Evolutionary conservation across 2,113 vertebrate genomes (phyloP).

Genomic region (Hoplias malabaricus): DNA sequence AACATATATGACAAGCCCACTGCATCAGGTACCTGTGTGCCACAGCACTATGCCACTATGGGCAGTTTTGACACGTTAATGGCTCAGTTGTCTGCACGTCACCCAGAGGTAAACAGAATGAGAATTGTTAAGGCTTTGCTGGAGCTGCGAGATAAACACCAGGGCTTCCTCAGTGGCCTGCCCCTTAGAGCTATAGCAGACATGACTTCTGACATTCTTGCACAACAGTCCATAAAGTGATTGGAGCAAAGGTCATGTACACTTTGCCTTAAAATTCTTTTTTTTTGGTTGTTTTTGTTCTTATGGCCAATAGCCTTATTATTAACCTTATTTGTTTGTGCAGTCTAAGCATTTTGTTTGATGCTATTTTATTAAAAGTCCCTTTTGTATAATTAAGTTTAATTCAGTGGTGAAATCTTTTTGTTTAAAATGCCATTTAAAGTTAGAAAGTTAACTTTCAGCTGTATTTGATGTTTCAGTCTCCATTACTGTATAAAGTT

Average conservation of each 20-base stretch:
- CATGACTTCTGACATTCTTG: constrained; percentile 67
- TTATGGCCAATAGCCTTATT: background rate
- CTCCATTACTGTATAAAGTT: background rate
- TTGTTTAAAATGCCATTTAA: no score
- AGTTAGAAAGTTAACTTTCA: background rate
- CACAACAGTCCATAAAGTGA: background rate
- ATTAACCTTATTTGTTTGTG: background rate
- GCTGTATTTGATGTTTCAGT: background rate
- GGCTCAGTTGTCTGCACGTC: constrained; percentile 53
- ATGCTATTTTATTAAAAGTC: no score
- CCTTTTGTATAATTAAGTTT: no score
- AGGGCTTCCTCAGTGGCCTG: constrained; percentile 54
- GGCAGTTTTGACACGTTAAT: constrained; percentile 65
- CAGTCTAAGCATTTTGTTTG: no score
- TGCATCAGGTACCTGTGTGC: constrained; percentile 53
- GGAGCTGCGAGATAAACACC: constrained; percentile 55
- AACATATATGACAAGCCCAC: constrained; percentile 51
- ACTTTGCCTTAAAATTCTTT: background rate
- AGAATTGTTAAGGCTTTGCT: constrained; percentile 58
- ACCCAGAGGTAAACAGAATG: constrained; percentile 51
- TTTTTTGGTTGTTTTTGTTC: background rate
- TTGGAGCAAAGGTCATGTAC: background rate
- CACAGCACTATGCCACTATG: constrained; percentile 61
- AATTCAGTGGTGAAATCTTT: background rate
- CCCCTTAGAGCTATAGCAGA: constrained; percentile 62